A percentile compares a stretch with the other conserved stretches of the same genome.
Conservation (phyloP, 2,888 invertebrate species). For the Empis stercorea region DNA sequence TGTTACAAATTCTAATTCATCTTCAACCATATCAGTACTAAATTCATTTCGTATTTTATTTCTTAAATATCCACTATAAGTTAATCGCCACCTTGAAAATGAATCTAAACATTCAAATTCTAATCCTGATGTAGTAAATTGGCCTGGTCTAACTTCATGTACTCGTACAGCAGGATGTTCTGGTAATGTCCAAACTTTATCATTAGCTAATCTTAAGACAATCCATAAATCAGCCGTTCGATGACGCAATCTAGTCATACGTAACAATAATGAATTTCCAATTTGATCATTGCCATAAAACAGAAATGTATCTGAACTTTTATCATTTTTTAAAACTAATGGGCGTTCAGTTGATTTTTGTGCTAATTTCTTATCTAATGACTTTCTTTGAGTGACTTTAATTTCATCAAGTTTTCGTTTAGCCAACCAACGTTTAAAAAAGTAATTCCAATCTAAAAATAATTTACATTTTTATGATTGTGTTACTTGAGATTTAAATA, state of each 20-base stretch:
- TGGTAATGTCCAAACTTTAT: slow-evolving; percentile 37
- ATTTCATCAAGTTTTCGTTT: slow-evolving; percentile 34
- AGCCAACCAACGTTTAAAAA: slow-evolving; percentile 36
- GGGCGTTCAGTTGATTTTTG: slow-evolving; percentile 24
- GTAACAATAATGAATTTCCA: slow-evolving; percentile 42
- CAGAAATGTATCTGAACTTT: slow-evolving; percentile 32
- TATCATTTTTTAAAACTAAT: slow-evolving; percentile 21
- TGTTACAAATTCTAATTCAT: slow-evolving; percentile 35
- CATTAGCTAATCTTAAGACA: slow-evolving; percentile 36
- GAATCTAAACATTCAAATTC: slow-evolving; percentile 50
- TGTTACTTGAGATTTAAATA: no score
- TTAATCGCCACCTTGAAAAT: slow-evolving; percentile 46
- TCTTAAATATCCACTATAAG: slow-evolving; percentile 56
- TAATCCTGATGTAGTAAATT: slow-evolving; percentile 48
- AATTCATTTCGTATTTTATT: slow-evolving; percentile 32
- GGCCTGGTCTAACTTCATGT: slow-evolving; percentile 33
- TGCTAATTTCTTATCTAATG: slow-evolving; percentile 16
- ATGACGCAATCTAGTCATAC: slow-evolving; percentile 40
- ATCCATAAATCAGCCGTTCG: slow-evolving; percentile 44
- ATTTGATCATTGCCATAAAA: slow-evolving; percentile 44
- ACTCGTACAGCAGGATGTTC: slow-evolving; percentile 43
- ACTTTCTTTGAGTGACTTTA: slow-evolving; percentile 19
- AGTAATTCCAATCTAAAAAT: slow-evolving; percentile 39
- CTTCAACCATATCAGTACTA: slow-evolving; percentile 21
- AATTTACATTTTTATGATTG: not conserved